Percentiles rank a stretch among this genome's conserved stretches.
phyloP scores from a whole-genome alignment of 2,113 vertebrate genomes.

The Salvator merianae region DNA sequence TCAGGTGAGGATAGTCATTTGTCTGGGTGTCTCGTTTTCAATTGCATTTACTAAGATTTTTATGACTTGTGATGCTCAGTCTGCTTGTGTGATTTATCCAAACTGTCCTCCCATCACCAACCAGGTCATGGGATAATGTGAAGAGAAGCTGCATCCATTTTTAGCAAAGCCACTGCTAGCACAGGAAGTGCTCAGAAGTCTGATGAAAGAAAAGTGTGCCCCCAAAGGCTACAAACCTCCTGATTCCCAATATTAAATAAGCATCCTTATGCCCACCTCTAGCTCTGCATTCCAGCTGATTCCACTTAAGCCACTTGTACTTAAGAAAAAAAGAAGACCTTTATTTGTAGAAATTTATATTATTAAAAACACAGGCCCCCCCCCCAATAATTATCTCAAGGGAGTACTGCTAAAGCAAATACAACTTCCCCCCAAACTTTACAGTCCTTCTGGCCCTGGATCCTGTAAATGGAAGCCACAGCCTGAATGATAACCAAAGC shows the following conservation, averaged over 20 bases:
- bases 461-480: neutral
- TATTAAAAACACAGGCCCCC: neutral
- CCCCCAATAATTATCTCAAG: neutral
- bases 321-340: neutral
- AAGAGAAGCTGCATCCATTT: too few species aligned
- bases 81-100: neutral
- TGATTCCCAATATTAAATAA: too few species aligned
- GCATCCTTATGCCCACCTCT: neutral
- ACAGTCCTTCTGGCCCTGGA: neutral
- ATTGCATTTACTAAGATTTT: neutral
- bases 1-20: too few species aligned
- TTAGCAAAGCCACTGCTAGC: too few species aligned
- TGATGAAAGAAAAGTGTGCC: too few species aligned
- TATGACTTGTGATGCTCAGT: neutral
- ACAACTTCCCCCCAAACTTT: neutral
- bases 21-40: neutral
- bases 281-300: neutral
- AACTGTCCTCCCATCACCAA: too few species aligned
- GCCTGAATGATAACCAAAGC: neutral
- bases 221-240: too few species aligned
- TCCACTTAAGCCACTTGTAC: neutral
- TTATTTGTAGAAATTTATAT: constrained; percentile 24
- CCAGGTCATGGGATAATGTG: too few species aligned
- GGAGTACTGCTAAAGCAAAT: neutral
- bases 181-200: too few species aligned